These are phyloP conservation scores for Drosophila quasianomalipes DNA, from an alignment of 2,888 invertebrate genomes.

Conservation along the genomic window DNA sequence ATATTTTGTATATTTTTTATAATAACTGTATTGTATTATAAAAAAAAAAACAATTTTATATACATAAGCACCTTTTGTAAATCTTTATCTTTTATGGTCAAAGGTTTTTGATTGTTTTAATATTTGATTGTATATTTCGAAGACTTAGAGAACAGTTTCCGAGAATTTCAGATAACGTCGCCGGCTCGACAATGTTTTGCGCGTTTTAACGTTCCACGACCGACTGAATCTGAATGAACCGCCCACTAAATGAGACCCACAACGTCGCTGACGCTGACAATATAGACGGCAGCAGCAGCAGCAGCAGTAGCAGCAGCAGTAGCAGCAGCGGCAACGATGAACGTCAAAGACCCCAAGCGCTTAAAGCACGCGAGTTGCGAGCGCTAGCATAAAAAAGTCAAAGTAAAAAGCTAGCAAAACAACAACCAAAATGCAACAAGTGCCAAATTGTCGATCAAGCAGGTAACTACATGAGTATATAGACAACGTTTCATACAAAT, in stretches of 20 bases:
- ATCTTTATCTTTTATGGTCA: constrained; percentile 11
- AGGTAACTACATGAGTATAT: constrained; percentile 36
- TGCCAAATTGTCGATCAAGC: constrained; percentile 70
- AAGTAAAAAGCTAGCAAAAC: constrained; percentile 16
- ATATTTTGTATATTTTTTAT: neutral
- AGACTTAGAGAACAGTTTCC: constrained; percentile 12
- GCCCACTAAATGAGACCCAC: constrained; percentile 57
- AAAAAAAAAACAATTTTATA: neutral
- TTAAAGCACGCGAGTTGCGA: constrained; percentile 72
- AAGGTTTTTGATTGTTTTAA: constrained; percentile 5
- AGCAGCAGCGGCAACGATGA: constrained; percentile 26
- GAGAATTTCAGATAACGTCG: constrained; percentile 44
- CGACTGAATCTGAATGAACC: constrained; percentile 68
- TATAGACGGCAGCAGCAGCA: constrained; percentile 19
- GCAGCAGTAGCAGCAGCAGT: neutral
- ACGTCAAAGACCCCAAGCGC: constrained; percentile 47
- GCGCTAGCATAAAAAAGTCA: constrained; percentile 61
- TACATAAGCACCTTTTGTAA: constrained; percentile 10
- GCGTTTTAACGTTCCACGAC: constrained; percentile 60
- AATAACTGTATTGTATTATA: neutral
- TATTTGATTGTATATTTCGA: constrained; percentile 1
- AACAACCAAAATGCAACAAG: constrained; percentile 42
- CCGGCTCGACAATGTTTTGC: constrained; percentile 51
- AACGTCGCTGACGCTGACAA: constrained; percentile 17
- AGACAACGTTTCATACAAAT: neutral